Evolutionary conservation across 1,140 invertebrate genomes (phyloP).

Genomic region (Sesamia nonagrioides): DNA sequence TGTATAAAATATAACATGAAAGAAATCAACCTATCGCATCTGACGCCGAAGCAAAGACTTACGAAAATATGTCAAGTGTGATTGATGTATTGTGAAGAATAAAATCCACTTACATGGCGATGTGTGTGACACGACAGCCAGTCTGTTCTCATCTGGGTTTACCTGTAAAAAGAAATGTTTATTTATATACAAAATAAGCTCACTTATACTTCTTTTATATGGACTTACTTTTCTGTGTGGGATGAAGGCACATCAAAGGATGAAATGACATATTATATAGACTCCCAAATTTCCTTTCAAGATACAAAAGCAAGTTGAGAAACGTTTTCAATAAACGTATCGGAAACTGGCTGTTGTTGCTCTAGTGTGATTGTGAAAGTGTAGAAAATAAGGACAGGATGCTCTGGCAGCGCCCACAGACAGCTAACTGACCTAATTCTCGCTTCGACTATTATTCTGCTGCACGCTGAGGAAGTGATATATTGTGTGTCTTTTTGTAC

Average conservation of each 20-base stretch:
- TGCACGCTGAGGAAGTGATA: background rate
- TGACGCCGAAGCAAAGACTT: conserved; percentile 45
- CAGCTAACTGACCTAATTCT: conserved; percentile 10
- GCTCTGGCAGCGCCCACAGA: background rate
- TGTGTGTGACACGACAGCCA: conserved; percentile 78
- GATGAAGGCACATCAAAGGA: conserved; percentile 32
- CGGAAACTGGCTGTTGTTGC: background rate
- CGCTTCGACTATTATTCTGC: background rate
- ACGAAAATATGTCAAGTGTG: conserved; percentile 59
- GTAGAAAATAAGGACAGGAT: conserved; percentile 13
- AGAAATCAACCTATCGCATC: conserved; percentile 52
- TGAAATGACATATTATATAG: conserved; percentile 47
- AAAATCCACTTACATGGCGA: conserved; percentile 78
- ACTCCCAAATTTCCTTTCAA: conserved; percentile 24
- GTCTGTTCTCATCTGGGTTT: conserved; percentile 81
- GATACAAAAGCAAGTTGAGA: conserved; percentile 17
- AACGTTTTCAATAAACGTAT: conserved; percentile 18
- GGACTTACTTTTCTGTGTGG: conserved; percentile 31
- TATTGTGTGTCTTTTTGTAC: background rate
- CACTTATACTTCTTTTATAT: conserved; percentile 33
- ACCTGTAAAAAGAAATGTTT: conserved; percentile 71
- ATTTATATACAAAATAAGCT: conserved; percentile 43
- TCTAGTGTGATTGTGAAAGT: conserved; percentile 1
- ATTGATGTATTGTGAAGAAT: conserved; percentile 62
- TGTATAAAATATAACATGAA: conserved; percentile 41